Percentiles rank a stretch among this genome's conserved stretches.
phyloP scores from a whole-genome alignment of 1,140 invertebrate species.

The Drosophila santomea region DNA sequence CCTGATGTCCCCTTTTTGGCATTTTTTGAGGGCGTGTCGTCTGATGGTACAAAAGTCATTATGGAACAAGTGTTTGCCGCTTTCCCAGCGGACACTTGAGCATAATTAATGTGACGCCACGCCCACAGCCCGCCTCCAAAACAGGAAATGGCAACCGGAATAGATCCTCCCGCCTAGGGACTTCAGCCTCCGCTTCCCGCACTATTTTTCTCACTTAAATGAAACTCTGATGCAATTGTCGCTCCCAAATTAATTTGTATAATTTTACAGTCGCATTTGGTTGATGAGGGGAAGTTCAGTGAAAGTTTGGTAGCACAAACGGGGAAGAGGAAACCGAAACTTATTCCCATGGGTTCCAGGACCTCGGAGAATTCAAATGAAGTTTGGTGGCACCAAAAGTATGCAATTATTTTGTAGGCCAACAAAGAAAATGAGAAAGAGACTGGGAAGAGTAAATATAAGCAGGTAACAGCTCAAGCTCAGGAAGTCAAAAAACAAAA shows the following conservation, averaged over 20 bases:
- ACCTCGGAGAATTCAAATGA: slow-evolving; percentile 18
- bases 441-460: background rate
- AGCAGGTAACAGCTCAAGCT: slow-evolving; percentile 3
- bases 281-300: background rate
- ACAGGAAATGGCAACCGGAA: slow-evolving; percentile 53
- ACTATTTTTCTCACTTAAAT: slow-evolving; percentile 21
- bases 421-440: slow-evolving; percentile 1
- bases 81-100: slow-evolving; percentile 81
- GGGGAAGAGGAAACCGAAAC: slow-evolving; percentile 11
- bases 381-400: slow-evolving; percentile 12
- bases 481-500: background rate
- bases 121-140: slow-evolving; percentile 45
- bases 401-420: slow-evolving; percentile 43
- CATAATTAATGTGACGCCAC: slow-evolving; percentile 76
- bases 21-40: slow-evolving; percentile 16
- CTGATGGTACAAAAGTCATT: slow-evolving; percentile 71
- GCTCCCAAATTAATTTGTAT: slow-evolving; percentile 82
- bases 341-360: slow-evolving; percentile 30
- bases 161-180: slow-evolving; percentile 34
- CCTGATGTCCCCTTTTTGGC: slow-evolving; percentile 30
- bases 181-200: background rate
- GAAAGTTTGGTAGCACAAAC: background rate
- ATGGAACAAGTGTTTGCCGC: slow-evolving; percentile 80
- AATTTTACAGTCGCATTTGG: slow-evolving; percentile 52
- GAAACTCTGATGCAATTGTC: slow-evolving; percentile 65